Evolutionary conservation across 35 echinoderm and acorn worm genomes (phyloP).

Genomic region (Acanthaster planci): DNA sequence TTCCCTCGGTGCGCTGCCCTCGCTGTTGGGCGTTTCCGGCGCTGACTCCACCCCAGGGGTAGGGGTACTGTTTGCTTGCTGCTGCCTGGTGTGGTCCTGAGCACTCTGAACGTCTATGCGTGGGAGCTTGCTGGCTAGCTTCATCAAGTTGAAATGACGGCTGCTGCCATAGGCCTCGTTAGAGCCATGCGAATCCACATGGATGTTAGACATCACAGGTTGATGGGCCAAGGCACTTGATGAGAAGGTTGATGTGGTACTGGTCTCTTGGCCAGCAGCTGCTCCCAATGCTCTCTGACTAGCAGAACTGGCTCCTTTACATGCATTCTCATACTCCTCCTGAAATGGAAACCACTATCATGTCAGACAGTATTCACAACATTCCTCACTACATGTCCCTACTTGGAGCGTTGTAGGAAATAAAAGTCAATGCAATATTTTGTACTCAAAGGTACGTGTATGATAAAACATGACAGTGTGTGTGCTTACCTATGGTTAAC

Average conservation of each 20-base stretch:
- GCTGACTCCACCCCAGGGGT: slow-evolving; percentile 12
- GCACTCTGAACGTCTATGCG: slow-evolving; percentile 14
- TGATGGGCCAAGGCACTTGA: background rate
- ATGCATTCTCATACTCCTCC: no score
- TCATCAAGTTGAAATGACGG: no score
- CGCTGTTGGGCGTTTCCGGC: background rate
- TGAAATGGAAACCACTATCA: no score
- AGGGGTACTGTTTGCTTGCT: slow-evolving; percentile 8
- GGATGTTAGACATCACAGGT: background rate
- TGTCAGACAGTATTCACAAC: background rate
- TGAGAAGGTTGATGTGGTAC: background rate
- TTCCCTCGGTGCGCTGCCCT: background rate
- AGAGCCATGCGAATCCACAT: no score
- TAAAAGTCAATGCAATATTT: no score
- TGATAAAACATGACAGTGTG: no score
- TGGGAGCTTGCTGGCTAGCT: background rate
- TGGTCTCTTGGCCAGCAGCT: background rate
- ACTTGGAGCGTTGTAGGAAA: no score
- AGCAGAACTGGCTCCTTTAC: no score
- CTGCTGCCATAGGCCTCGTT: no score
- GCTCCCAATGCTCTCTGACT: no score
- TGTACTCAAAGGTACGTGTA: no score
- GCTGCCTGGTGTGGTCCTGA: background rate
- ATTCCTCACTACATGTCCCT: background rate
- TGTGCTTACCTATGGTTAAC: no score